These are phyloP conservation scores for Mionectes olivaceus DNA, from an alignment of 2,797 vertebrate species.

Conservation along the genomic window DNA sequence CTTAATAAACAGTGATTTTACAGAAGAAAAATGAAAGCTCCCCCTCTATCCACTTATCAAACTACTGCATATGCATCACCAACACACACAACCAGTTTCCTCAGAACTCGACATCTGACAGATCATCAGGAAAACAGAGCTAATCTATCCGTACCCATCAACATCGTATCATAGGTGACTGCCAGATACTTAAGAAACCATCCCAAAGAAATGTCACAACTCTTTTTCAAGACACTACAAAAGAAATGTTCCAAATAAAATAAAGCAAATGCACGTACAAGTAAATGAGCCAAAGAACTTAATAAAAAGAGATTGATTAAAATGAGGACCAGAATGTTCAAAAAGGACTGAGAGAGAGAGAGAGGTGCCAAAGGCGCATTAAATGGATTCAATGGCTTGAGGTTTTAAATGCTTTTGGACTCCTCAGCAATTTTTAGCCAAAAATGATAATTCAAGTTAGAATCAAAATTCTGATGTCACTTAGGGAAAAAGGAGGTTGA, in stretches of 20 bases:
- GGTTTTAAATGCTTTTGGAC: conserved; percentile 59
- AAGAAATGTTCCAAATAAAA: conserved; percentile 64
- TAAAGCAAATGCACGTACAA: conserved; percentile 64
- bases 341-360: conserved; percentile 50
- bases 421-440: conserved; percentile 59
- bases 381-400: conserved; percentile 62
- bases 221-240: conserved; percentile 66
- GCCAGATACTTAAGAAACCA: conserved; percentile 60
- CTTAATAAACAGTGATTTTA: conserved; percentile 47
- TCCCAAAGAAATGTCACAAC: conserved; percentile 68
- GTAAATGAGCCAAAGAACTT: conserved; percentile 73
- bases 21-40: conserved; percentile 42
- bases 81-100: conserved; percentile 40
- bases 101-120: conserved; percentile 64
- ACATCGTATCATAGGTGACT: conserved; percentile 56
- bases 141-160: conserved; percentile 59
- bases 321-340: conserved; percentile 69
- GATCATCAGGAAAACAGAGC: conserved; percentile 61
- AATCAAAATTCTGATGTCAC: conserved; percentile 56
- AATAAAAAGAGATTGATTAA: conserved; percentile 74
- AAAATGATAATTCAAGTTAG: conserved; percentile 49
- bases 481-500: conserved; percentile 1
- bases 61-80: conserved; percentile 66
- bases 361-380: conserved; percentile 65
- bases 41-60: conserved; percentile 55